These are phyloP conservation scores for Oscheius onirici DNA, from an alignment of 2,888 invertebrate genomes.

Conservation along the genomic window DNA sequence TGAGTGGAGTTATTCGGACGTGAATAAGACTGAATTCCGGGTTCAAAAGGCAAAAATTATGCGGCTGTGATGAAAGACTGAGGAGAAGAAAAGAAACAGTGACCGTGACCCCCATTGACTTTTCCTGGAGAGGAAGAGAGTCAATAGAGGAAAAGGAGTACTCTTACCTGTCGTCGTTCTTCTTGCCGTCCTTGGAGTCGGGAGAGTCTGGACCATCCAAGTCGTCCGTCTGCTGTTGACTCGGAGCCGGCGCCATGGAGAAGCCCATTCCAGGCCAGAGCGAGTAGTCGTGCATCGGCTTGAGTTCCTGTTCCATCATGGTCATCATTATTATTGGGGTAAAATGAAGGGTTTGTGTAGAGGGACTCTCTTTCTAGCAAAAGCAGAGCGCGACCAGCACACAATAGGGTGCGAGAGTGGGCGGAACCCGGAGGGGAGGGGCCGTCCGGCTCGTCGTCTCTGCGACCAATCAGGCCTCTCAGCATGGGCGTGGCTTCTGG, in stretches of 20 bases:
- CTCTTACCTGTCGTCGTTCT: constrained; percentile 59
- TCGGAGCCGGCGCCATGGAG: constrained; percentile 42
- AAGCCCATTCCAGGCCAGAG: constrained; percentile 41
- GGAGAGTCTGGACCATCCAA: constrained; percentile 43
- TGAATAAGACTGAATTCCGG: background rate
- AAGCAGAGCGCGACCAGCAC: constrained; percentile 20
- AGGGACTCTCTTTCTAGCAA: background rate
- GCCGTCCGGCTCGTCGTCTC: constrained; percentile 18
- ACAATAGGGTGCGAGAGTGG: constrained; percentile 12
- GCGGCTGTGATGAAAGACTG: background rate
- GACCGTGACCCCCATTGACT: background rate
- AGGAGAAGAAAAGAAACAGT: constrained; percentile 1
- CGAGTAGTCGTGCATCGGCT: constrained; percentile 51
- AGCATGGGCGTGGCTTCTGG: constrained; percentile 27
- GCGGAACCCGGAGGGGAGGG: constrained; percentile 22
- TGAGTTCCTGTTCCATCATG: constrained; percentile 49
- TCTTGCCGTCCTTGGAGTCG: constrained; percentile 55
- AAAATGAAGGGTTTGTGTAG: background rate
- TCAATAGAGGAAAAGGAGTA: background rate
- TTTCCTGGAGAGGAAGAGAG: background rate
- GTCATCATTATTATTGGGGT: constrained; percentile 39
- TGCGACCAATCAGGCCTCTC: constrained; percentile 9
- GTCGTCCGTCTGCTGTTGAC: constrained; percentile 35
- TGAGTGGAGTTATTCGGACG: too few relatives aligned
- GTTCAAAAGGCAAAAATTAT: background rate